Evolutionary conservation across 2,888 invertebrate species (phyloP), one percentile per base, ranked within the genome.

Genomic region (Morinoia aosen): DNA sequence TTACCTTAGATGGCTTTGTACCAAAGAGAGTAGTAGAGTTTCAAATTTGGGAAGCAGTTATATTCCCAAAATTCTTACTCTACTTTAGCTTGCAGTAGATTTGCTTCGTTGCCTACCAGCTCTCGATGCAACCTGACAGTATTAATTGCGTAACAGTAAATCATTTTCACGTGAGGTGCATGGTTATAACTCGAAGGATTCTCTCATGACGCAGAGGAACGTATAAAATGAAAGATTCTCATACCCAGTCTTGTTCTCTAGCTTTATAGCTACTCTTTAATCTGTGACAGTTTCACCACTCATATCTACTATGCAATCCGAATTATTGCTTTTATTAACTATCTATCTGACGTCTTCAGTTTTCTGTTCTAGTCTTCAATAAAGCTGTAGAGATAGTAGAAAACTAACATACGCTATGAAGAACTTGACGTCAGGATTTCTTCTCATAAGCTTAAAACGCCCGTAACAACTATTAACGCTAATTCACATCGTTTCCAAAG

Each of bases 1-100:
- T 95, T 95, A 95, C 96, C 94, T 94, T 96, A 96, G 96, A 95
- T 96, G 95, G 96, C 95, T 88, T 93, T 88, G 95, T 96, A 96
- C 95, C 94, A 95, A 96, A 95, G 95, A 95, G 57, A 91, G 95
- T 88, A 91, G 96, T 57, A 57, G 93, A 93, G 93, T 93, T 93
- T 93, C 93, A 93, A 93, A 93, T 57, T 93, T 57, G 93, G 93
- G 93, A 93, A 93, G 12, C 33, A 57, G n/a, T 93, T 93, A 57
- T n/a, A 12, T 56, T 93, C 93, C 93, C 48, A 57, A 93, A 93
- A 48, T 93, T 93, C 93, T 93, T 48, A 57, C 93, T 93, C 93
- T 93, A 48, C 93, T 48, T 57, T 93, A 93, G 93, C 57, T 57
- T 93, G 93, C 93, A 93, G 93, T 93, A 93, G 93, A 93, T 57